Evolutionary conservation across 1,140 invertebrate species (phyloP).

Genomic region (Pogonomyrmex californicus): DNA sequence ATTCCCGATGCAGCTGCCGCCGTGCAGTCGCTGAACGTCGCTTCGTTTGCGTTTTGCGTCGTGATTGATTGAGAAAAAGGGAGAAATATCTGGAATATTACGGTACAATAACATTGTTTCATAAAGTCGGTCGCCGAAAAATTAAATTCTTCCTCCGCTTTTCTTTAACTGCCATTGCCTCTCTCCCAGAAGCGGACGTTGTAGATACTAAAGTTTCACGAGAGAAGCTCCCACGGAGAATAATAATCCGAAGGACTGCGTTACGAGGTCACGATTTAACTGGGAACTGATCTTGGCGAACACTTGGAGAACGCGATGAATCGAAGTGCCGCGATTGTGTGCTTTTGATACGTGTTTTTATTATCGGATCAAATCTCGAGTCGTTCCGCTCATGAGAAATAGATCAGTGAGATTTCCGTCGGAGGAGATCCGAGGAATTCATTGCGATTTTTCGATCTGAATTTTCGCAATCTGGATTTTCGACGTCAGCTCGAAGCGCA

Average conservation of each 20-base stretch:
- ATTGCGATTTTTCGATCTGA: neutral
- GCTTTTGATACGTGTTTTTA: neutral
- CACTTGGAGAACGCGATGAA: neutral
- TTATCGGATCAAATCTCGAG: neutral
- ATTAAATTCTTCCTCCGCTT: conserved; percentile 13
- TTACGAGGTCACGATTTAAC: neutral
- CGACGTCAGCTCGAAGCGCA: neutral
- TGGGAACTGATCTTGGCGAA: neutral
- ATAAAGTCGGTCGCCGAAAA: conserved; percentile 38
- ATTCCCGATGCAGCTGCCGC: neutral
- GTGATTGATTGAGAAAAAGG: neutral
- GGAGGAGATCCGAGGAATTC: neutral
- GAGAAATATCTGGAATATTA: neutral
- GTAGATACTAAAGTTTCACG: neutral
- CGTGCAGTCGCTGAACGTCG: conserved; percentile 18
- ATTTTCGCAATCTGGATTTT: neutral
- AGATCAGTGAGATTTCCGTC: neutral
- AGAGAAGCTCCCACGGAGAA: neutral
- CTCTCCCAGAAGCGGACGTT: conserved; percentile 37
- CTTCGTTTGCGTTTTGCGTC: neutral
- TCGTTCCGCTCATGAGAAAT: neutral
- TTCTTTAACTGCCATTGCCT: neutral
- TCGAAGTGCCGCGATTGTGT: neutral
- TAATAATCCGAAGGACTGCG: neutral
- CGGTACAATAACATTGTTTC: neutral